A percentile compares a stretch with the other conserved stretches of the same genome.
phyloP scores from a whole-genome alignment of 2,113 vertebrate species.

The Megaptera novaeangliae region DNA sequence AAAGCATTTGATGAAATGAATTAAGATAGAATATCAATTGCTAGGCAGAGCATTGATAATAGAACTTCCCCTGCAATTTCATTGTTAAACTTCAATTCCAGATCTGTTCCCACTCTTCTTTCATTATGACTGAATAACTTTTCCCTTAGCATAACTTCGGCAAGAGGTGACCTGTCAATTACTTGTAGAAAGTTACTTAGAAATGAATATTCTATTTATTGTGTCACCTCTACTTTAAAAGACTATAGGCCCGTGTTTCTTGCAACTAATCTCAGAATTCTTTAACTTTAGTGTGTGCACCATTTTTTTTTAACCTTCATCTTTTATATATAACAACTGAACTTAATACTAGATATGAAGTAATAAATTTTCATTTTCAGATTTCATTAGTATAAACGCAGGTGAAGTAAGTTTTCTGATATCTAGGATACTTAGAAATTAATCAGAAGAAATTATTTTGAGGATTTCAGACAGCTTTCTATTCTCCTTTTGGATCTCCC shows the following conservation, averaged over 20 bases:
- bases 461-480: background rate
- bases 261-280: constrained; percentile 31
- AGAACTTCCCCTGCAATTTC: background rate
- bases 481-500: background rate
- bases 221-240: background rate
- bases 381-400: background rate
- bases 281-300: background rate
- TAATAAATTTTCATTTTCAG: constrained; percentile 9
- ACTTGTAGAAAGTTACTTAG: constrained; percentile 44
- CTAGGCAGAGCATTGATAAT: background rate
- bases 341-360: background rate
- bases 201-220: constrained; percentile 32
- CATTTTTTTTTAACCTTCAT: background rate
- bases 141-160: constrained; percentile 7
- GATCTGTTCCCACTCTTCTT: background rate
- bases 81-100: background rate
- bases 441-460: background rate
- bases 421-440: background rate
- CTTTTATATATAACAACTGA: background rate
- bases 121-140: background rate
- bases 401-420: background rate
- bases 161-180: background rate
- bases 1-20: background rate
- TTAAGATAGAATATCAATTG: background rate
- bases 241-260: background rate